Conservation (phyloP, 2,113 vertebrate genomes). For the Lathamus discolor region DNA sequence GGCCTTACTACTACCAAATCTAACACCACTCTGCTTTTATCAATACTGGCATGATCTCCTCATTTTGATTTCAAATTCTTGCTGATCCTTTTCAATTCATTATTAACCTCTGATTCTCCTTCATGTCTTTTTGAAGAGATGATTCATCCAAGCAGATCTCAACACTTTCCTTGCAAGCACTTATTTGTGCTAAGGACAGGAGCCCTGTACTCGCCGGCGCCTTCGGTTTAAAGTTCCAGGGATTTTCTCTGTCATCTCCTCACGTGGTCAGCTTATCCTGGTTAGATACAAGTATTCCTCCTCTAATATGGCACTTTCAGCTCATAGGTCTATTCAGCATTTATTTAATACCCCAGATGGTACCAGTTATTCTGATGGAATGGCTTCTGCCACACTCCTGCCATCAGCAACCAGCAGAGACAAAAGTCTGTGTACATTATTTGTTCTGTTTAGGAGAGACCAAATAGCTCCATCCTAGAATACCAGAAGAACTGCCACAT, state of each 20-base stretch:
- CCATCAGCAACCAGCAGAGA: not conserved
- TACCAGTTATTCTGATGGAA: not conserved
- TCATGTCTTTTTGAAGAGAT: not conserved
- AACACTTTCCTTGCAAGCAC: not conserved
- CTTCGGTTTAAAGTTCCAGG: not conserved
- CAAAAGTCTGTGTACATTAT: rapidly evolving
- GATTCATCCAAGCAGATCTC: not conserved
- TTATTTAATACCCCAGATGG: not conserved
- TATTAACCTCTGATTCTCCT: not conserved
- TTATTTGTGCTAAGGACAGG: not conserved
- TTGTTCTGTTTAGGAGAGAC: rapidly evolving
- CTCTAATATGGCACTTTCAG: not conserved
- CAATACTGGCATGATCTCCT: not conserved
- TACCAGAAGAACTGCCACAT: not conserved
- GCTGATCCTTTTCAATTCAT: not conserved
- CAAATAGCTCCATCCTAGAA: not conserved
- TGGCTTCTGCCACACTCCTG: not conserved
- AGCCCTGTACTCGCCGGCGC: not conserved
- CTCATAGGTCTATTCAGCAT: not conserved
- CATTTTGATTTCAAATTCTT: not conserved
- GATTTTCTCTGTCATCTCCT: not conserved
- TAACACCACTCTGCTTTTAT: not conserved
- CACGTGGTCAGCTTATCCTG: not conserved
- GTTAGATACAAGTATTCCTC: not conserved
- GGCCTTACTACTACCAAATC: not conserved